A percentile compares a stretch with the other conserved stretches of the same genome.
Conservation (phyloP, 2,113 vertebrate species). For the Turdus rufiventris region DNA sequence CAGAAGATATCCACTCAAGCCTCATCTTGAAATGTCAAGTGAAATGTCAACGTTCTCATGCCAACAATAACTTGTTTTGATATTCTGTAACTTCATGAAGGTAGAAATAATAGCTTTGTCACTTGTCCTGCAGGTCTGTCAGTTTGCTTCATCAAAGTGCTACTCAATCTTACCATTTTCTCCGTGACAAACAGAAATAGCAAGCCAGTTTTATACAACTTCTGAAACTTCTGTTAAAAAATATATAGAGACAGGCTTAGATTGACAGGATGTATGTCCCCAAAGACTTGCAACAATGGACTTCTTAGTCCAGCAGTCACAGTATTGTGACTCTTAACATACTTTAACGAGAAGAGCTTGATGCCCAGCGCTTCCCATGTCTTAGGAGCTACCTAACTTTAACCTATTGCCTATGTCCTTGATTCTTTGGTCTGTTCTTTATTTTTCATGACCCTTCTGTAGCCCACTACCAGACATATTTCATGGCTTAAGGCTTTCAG, state of each 20-base stretch:
- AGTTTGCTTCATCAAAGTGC: not conserved
- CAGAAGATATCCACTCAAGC: not conserved
- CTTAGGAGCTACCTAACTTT: not conserved
- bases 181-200: not conserved
- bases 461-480: not conserved
- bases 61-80: not conserved
- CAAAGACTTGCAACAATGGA: not conserved
- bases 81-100: not conserved
- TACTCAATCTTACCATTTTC: not conserved
- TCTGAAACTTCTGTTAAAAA: not conserved
- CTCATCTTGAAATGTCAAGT: not conserved
- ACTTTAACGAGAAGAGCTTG: not conserved
- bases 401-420: not conserved
- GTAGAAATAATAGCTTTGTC: not conserved
- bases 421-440: not conserved
- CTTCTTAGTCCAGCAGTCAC: not conserved
- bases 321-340: not conserved
- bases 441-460: not conserved
- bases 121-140: not conserved
- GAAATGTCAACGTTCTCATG: not conserved
- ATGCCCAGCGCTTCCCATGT: not conserved
- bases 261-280: not conserved
- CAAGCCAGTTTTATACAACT: not conserved
- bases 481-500: not conserved
- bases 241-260: not conserved